Evolutionary conservation across 2,888 invertebrate genomes (phyloP), one percentile per base, ranked within the genome.

Genomic region (Volucella inanis): DNA sequence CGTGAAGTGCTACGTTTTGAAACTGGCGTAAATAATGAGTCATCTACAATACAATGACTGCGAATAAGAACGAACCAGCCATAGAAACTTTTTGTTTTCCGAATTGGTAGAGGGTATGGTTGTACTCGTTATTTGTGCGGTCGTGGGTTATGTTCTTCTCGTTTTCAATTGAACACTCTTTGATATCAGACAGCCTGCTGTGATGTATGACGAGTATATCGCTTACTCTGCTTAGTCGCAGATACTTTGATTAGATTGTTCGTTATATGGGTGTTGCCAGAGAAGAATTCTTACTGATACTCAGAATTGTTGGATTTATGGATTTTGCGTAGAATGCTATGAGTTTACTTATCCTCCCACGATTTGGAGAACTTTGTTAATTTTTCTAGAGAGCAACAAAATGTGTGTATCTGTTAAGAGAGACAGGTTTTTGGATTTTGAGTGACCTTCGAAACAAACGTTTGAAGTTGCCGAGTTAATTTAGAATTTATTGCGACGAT

Each of bases 81-180:
- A 47, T 67, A 76, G 67, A 61, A 47, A 67, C 67, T 43, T 43
- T 49, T 45, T 47, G 8, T 41, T 61, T 68, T 9, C 10, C 8
- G 57, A n/a, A 88, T 88, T 87, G 88, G 87, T 89, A 82, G 86
- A 87, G 64, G 61, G 57, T 64, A 61, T 45, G 45, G 45, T 50
- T 70, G 57, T 62, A 80, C 75, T 75, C 43, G 9, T 59, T 68
- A 54, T 76, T 71, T n/a, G 61, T 50, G 3, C 8, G 14, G 64
- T 59, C 43, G 67, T 54, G 43, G 45, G 31, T 43, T 10, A n/a
- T 10, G 41, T 47, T 76, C 31, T 49, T 76, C 52, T 61, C 61
- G 12, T n/a, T 57, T 67, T 59, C 12, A 14, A 67, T 67, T 43
- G 67, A 31, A 43, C 9, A 31, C 39, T 31, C 45, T 68, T 45